phyloP scores from a whole-genome alignment of 2,797 vertebrate genomes.

The Hybognathus amarus region DNA sequence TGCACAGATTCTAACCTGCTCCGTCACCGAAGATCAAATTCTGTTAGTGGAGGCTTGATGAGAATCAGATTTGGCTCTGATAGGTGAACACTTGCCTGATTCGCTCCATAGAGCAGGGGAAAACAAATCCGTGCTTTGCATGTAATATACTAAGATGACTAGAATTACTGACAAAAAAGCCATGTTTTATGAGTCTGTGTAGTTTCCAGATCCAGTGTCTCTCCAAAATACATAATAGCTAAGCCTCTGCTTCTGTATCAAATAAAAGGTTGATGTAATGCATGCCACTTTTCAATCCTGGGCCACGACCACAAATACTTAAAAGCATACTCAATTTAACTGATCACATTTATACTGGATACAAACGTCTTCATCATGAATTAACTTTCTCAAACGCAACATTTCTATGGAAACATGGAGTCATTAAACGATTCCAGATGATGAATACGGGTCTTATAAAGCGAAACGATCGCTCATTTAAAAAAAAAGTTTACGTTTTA shows the following conservation, averaged over 20 bases:
- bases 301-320: slow-evolving; percentile 49
- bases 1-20: not conserved
- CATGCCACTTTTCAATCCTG: slow-evolving; percentile 52
- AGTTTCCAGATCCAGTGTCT: slow-evolving; percentile 24
- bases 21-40: not conserved
- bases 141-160: slow-evolving; percentile 13
- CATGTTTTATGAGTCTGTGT: slow-evolving; percentile 1
- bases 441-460: too few relatives aligned
- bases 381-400: not conserved
- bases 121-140: slow-evolving; percentile 7
- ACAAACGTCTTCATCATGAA: slow-evolving; percentile 3
- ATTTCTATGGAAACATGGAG: not conserved
- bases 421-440: too few relatives aligned
- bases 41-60: not conserved
- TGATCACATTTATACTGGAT: slow-evolving; percentile 47
- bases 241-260: slow-evolving; percentile 47
- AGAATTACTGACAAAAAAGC: slow-evolving; percentile 12
- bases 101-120: not conserved
- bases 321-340: slow-evolving; percentile 54
- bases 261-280: slow-evolving; percentile 57
- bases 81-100: not conserved
- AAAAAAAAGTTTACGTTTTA: too few relatives aligned
- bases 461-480: too few relatives aligned
- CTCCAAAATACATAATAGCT: slow-evolving; percentile 46
- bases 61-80: not conserved